phyloP scores from a whole-genome alignment of 2,113 vertebrate genomes.

The Hippocampus zosterae region DNA sequence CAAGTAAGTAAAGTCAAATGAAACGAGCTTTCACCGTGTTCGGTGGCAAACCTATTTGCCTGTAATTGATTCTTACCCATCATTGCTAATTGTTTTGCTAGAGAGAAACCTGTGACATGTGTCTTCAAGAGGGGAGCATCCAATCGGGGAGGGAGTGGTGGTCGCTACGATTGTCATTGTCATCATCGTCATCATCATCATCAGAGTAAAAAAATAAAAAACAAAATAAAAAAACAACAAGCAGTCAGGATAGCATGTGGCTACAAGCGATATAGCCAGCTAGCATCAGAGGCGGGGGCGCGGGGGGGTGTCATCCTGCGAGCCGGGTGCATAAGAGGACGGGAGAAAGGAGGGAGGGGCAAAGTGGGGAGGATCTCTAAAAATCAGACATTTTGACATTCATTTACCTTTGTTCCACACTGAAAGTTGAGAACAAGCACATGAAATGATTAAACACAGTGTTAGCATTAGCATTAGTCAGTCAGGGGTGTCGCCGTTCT shows the following conservation, averaged over 20 bases:
- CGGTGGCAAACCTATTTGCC: too few species aligned
- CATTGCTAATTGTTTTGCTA: not conserved
- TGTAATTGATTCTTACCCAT: not conserved
- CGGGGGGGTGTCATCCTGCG: too few species aligned
- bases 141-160: conserved; percentile 51
- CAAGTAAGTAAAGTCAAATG: too few species aligned
- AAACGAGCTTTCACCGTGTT: not conserved
- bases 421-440: conserved; percentile 62
- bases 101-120: conserved; percentile 74
- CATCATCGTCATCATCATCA: conserved; percentile 32
- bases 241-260: conserved; percentile 64
- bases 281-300: conserved; percentile 30
- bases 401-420: conserved; percentile 68
- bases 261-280: conserved; percentile 74
- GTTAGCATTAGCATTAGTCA: conserved; percentile 2
- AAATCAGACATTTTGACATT: conserved; percentile 18
- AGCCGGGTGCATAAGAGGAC: not conserved
- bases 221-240: conserved; percentile 56
- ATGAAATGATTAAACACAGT: conserved; percentile 33
- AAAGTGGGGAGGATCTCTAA: conserved; percentile 21
- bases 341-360: not conserved
- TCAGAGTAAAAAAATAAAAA: conserved; percentile 49
- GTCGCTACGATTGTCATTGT: conserved; percentile 34
- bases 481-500: not conserved
- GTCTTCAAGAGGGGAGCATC: conserved; percentile 62